phyloP scores from a whole-genome alignment of 2,113 vertebrate genomes.

The Catharus fuscescens region DNA sequence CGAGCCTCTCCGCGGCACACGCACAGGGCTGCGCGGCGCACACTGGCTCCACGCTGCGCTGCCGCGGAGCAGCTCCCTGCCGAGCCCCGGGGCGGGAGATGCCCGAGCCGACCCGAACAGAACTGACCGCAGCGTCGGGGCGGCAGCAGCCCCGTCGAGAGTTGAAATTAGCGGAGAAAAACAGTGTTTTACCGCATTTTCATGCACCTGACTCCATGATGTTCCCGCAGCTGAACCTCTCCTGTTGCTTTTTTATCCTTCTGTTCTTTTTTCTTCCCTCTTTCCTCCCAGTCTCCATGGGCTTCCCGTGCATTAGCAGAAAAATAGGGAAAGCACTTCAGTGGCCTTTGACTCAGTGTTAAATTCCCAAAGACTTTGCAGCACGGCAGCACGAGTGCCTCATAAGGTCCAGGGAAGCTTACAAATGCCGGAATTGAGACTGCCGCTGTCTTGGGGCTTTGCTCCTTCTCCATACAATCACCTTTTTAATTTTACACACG shows the following conservation, averaged over 20 bases:
- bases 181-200: neutral
- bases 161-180: neutral
- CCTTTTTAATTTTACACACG: neutral
- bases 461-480: neutral
- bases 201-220: neutral
- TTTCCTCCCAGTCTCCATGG: neutral
- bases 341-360: neutral
- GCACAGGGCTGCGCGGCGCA: neutral
- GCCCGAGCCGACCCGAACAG: too few species aligned
- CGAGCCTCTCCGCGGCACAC: neutral
- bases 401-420: neutral
- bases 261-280: neutral
- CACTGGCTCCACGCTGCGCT: neutral
- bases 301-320: neutral
- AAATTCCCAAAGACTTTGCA: neutral
- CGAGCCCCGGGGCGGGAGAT: accelerated
- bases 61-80: neutral
- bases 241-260: neutral
- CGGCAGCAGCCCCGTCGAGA: neutral
- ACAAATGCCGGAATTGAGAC: neutral
- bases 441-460: neutral
- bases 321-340: neutral
- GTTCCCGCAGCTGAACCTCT: neutral
- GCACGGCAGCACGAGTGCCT: neutral
- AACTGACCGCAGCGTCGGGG: neutral